phyloP scores from a whole-genome alignment of 2,113 vertebrate genomes.

The Collichthys lucidus region DNA sequence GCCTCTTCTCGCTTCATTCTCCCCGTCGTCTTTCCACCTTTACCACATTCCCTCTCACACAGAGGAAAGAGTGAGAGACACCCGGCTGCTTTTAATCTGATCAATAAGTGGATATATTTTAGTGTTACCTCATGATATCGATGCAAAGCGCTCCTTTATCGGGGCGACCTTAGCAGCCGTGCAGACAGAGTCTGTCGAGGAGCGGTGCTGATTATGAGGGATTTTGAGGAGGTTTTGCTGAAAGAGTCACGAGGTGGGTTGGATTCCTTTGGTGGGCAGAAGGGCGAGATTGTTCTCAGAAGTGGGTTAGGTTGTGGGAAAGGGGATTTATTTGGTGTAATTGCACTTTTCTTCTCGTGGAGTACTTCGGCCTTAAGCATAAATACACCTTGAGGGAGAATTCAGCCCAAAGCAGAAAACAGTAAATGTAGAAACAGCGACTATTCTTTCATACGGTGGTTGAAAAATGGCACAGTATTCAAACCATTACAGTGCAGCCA shows the following conservation, averaged over 20 bases:
- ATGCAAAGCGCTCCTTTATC: slow-evolving; percentile 52
- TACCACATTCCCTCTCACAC: slow-evolving; percentile 37
- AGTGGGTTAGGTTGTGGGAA: slow-evolving; percentile 62
- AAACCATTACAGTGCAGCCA: background rate
- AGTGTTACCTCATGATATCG: slow-evolving; percentile 49
- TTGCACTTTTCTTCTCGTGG: slow-evolving; percentile 37
- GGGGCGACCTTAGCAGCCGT: slow-evolving; percentile 22
- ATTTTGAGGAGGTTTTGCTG: slow-evolving; percentile 62
- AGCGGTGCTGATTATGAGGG: slow-evolving; percentile 66
- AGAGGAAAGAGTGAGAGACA: slow-evolving; percentile 38
- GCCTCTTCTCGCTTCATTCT: background rate
- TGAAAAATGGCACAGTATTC: background rate
- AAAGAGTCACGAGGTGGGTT: slow-evolving; percentile 64
- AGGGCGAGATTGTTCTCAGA: slow-evolving; percentile 48
- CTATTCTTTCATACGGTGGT: background rate
- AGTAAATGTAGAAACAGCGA: background rate
- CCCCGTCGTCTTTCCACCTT: background rate
- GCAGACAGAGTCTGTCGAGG: slow-evolving; percentile 39
- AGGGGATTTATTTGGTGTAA: slow-evolving; percentile 65
- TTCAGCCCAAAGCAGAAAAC: slow-evolving; percentile 8
- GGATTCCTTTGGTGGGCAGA: slow-evolving; percentile 60
- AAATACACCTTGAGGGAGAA: slow-evolving; percentile 23
- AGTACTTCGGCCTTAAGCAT: slow-evolving; percentile 27
- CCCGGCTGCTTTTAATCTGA: slow-evolving; percentile 54
- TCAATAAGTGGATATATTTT: slow-evolving; percentile 68